Base-by-base conservation (phyloP, 2,797 vertebrate species). In the Iguana delicatissima region DNA sequence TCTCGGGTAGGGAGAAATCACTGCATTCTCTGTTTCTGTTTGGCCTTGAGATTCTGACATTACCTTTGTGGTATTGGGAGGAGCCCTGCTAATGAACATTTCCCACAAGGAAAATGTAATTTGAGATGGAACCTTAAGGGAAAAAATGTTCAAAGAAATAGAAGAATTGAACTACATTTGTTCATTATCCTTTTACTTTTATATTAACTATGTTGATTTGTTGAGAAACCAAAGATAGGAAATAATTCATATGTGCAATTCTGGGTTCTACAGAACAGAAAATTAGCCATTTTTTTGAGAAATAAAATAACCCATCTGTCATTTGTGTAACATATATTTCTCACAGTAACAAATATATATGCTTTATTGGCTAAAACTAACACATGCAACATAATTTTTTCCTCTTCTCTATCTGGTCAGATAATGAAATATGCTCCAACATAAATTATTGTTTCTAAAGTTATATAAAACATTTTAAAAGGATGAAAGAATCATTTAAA, bases 361-460 rank as follows among this genome's bases (percentile, higher is more conserved):
- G 72, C 91, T 91, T 93, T 92, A 92, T 85, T 80, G 62, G 72
- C 91, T 91, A 95, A 93, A 91, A 93, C 83, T 95, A 94, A 94
- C 89, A 94, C 74, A 92, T 91, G 92, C 88, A 91, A 95, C 93
- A 96, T 92, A 94, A 94, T 92, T 91, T 94, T 46, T 93, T 88
- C 93, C 87, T 93, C 86, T 92, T 93, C 92, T 92, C 85, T 92
- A 84, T 83, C 74, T 83, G 87, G 85, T 89, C 87, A 80, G 1
- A 89, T 6, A 88, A 87, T 89, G 84, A 93, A 96, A 95, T 74
- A 94, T 89, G 80, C 29, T 62, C 72, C 35, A 50, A 55, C 42
- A 62, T 84, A 84, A 91, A 89, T 32, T 94, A 62, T 89, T 87
- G 92, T 76, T 94, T 93, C 90, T 92, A 92, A 94, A 93, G 84